Evolutionary conservation across 2,888 invertebrate genomes (phyloP), one percentile per base, ranked within the genome.

Genomic region (Drosophila cognata): DNA sequence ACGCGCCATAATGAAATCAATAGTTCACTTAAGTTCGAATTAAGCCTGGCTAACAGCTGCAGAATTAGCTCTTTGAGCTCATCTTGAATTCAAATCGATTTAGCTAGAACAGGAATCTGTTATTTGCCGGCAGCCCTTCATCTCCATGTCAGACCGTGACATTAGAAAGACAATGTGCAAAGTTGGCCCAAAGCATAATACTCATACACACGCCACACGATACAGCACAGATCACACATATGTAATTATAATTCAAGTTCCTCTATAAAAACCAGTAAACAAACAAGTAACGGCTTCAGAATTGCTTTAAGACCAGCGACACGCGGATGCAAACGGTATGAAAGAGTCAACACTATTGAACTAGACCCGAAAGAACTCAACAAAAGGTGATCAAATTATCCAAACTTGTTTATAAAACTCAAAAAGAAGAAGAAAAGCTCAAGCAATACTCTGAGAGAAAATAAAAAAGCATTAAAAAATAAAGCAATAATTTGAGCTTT

Each of bases 241-340:
- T 16, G 63, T 21, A 61, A n/a, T 21, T 28, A 68, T 28, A 61
- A 53, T 68, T 72, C 86, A 76, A 83, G 89, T 86, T 84, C 79
- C 71, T 70, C 89, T 89, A 89, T 86, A 88, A 88, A 87, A 89
- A 89, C 90, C 88, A 78, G 88, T 74, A 89, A 83, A 79, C 74
- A 83, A 85, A 88, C 81, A 81, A 89, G 77, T 79, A 81, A 73
- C 88, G 77, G 79, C 82, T 81, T 85, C 88, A 86, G 81, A 86
- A 88, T 81, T 69, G 69, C 74, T 79, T 81, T 62, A 82, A 88
- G 63, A 82, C 67, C 70, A 73, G 77, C 63, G 66, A 81, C 72
- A 91, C 74, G 80, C 91, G 91, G 90, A 91, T 89, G 83, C 82
- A 77, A 83, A 81, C 76, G 58, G 43, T 58, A 57, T 36, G 56